phyloP scores from a whole-genome alignment of 2,113 vertebrate species.

The Microcebus lehilahytsara region DNA sequence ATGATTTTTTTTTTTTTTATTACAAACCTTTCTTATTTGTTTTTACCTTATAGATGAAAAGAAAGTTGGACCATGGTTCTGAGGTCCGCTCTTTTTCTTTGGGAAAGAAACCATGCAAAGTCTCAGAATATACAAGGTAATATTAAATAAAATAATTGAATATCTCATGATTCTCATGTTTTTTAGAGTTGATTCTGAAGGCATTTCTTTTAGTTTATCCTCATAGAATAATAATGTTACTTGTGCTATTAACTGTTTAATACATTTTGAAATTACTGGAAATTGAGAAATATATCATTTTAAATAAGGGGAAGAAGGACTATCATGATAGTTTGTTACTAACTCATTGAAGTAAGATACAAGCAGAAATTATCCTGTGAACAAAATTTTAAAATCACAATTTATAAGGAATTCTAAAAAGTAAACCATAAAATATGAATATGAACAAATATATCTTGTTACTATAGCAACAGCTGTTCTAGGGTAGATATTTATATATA shows the following conservation, averaged over 20 bases:
- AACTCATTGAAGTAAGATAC: background rate
- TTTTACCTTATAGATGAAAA: conserved; percentile 96
- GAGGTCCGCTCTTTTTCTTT: conserved; percentile 99
- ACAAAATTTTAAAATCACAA: conserved; percentile 63
- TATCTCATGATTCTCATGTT: conserved; percentile 58
- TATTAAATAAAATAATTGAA: conserved; percentile 65
- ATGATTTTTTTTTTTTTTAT: conserved; percentile 9
- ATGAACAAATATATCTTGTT: conserved; percentile 79
- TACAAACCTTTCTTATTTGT: conserved; percentile 72
- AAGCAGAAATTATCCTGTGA: conserved; percentile 60
- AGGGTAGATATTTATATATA: conserved; percentile 75
- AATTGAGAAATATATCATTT: conserved; percentile 12
- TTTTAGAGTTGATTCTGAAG: conserved; percentile 54
- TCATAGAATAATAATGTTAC: background rate
- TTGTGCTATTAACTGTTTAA: background rate
- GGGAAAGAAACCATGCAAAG: conserved; percentile 99
- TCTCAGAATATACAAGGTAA: conserved; percentile 98
- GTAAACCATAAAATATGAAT: conserved; percentile 74
- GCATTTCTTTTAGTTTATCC: conserved; percentile 42
- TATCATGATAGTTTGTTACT: background rate
- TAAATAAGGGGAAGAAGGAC: conserved; percentile 20
- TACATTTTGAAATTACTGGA: conserved; percentile 35
- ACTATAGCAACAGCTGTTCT: conserved; percentile 82
- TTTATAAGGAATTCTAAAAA: conserved; percentile 65
- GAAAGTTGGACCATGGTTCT: conserved; percentile 99